Conservation (phyloP, 1,140 invertebrate genomes). For the Akabosia matsudoensis region DNA sequence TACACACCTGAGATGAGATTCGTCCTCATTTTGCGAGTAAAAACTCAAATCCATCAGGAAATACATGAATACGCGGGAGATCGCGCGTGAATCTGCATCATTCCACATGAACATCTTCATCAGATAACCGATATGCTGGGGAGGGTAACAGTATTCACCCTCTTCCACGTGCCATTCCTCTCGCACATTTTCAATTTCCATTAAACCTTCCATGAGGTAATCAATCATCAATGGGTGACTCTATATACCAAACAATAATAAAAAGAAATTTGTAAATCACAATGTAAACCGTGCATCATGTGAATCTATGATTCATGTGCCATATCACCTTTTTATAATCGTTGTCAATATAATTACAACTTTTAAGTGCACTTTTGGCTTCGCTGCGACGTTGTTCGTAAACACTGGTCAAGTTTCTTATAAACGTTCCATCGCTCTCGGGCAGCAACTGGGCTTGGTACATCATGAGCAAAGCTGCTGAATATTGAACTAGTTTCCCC, state of each 20-base stretch:
- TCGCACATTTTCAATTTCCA: slow-evolving; percentile 29
- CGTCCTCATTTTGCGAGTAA: background rate
- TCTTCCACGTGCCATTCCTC: slow-evolving; percentile 33
- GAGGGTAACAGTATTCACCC: slow-evolving; percentile 40
- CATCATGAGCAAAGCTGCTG: slow-evolving; percentile 40
- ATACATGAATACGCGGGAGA: slow-evolving; percentile 36
- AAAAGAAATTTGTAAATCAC: background rate
- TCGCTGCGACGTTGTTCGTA: slow-evolving; percentile 26
- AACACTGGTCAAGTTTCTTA: background rate
- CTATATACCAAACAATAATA: slow-evolving; percentile 23
- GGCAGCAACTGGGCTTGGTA: slow-evolving; percentile 41
- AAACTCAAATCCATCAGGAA: slow-evolving; percentile 34
- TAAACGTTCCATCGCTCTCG: background rate
- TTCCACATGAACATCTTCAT: slow-evolving; percentile 43
- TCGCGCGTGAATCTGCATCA: slow-evolving; percentile 23
- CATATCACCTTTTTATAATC: slow-evolving; percentile 35
- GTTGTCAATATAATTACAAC: slow-evolving; percentile 29
- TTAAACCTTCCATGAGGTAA: slow-evolving; percentile 35
- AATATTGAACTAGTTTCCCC: slow-evolving; percentile 44
- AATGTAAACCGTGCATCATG: too few relatives aligned
- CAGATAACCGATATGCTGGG: slow-evolving; percentile 39
- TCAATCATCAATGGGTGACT: slow-evolving; percentile 42
- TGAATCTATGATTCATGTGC: background rate
- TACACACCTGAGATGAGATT: background rate
- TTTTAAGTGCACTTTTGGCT: slow-evolving; percentile 29